These are phyloP conservation scores for Xanthorhoe designata DNA, from an alignment of 2,888 invertebrate species.

Conservation along the genomic window DNA sequence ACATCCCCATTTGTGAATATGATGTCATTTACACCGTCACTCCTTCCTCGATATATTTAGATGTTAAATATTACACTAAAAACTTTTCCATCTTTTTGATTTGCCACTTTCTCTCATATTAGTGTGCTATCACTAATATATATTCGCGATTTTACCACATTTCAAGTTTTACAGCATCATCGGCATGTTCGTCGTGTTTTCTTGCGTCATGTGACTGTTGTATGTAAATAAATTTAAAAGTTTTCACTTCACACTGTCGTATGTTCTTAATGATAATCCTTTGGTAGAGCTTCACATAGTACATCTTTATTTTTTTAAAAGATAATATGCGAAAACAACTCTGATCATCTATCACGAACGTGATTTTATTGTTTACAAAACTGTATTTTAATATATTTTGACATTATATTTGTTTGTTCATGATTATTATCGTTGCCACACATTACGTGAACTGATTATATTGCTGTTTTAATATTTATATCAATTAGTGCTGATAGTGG, in stretches of 20 bases:
- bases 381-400: slow-evolving; percentile 17
- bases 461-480: slow-evolving; percentile 16
- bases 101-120: slow-evolving; percentile 36
- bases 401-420: slow-evolving; percentile 18
- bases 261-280: slow-evolving; percentile 2
- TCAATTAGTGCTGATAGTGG: slow-evolving; percentile 21
- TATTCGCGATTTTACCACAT: slow-evolving; percentile 28
- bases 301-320: background rate
- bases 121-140: slow-evolving; percentile 18
- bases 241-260: slow-evolving; percentile 53
- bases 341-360: slow-evolving; percentile 23
- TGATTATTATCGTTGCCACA: slow-evolving; percentile 25
- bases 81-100: slow-evolving; percentile 17
- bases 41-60: slow-evolving; percentile 30
- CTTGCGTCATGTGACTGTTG: slow-evolving; percentile 46
- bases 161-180: slow-evolving; percentile 53
- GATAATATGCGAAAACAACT: background rate
- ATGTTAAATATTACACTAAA: slow-evolving; percentile 21
- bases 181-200: slow-evolving; percentile 50
- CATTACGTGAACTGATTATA: slow-evolving; percentile 18
- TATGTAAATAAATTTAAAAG: slow-evolving; percentile 56
- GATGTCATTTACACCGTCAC: slow-evolving; percentile 59
- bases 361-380: slow-evolving; percentile 37
- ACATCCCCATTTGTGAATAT: slow-evolving; percentile 42
- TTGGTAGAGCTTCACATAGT: background rate